Base-by-base conservation (phyloP, 2,797 vertebrate species). In the Neopelma chrysocephalum region DNA sequence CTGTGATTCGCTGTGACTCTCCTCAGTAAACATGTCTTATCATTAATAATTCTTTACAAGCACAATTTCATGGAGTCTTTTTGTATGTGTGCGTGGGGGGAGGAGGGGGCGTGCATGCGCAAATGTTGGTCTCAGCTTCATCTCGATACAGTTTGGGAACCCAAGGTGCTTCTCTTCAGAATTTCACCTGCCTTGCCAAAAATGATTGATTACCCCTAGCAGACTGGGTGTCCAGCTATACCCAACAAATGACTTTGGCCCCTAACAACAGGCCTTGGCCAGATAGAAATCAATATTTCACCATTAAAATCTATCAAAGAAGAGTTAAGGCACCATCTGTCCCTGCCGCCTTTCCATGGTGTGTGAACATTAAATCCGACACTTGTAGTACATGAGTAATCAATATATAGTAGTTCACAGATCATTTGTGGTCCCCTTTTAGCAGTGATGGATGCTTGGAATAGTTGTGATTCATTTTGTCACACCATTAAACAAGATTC, bases 271-370 rank as follows among this genome's bases (percentile, higher is more conserved):
- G 99, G 99, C 99, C 99, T 99, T 99, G 99, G 98, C 98, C 98
- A 98, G 98, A 98, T 98, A 99, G 98, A 99, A 99, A 99, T 99
- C 99, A 98, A 99, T 99, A 99, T 98, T 99, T 99, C 98, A 99
- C 99, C 98, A 99, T 99, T 99, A 99, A 99, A 99, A 99, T 99
- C 99, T 98, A 99, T 99, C 98, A 99, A 97, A 98, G 98, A 98
- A 98, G 98, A 98, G 98, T 98, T 98, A 98, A 98, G 98, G 98
- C 97, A 96, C 98, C 96, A 98, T 98, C 98, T 98, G 98, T 98
- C 98, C 98, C 98, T 98, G 98, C 98, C 98, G 98, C 98, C 98
- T 98, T 98, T 99, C 98, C 98, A 98, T 97, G 98, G 98, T 98
- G 97, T 98, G 96, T 98, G 98, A 98, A 98, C 99, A 99, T 99